phyloP scores from a whole-genome alignment of 2,797 vertebrate genomes.

The Gymnodraco acuticeps region DNA sequence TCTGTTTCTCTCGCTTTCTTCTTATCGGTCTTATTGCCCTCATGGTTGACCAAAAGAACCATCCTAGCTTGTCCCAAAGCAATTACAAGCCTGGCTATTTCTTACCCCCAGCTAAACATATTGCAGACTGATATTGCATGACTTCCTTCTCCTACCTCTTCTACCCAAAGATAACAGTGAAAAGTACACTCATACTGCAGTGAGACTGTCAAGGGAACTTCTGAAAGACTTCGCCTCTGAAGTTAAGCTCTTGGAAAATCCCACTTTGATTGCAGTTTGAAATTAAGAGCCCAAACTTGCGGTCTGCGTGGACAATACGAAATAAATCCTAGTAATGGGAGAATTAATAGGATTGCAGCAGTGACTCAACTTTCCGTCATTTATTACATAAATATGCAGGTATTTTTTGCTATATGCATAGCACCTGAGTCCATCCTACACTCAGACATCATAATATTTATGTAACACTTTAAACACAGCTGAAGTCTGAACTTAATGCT shows the following conservation, averaged over 20 bases:
- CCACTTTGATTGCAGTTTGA: constrained; percentile 60
- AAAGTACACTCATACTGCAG: constrained; percentile 66
- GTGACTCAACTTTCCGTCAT: constrained; percentile 9
- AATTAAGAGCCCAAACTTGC: constrained; percentile 57
- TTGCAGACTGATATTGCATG: constrained; percentile 73
- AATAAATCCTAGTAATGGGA: constrained; percentile 25
- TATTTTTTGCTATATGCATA: too few species aligned
- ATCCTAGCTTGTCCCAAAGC: constrained; percentile 79
- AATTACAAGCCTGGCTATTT: constrained; percentile 82
- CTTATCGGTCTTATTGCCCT: constrained; percentile 73
- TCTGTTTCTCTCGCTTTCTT: constrained; percentile 27
- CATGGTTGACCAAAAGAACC: constrained; percentile 72
- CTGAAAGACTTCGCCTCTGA: constrained; percentile 59
- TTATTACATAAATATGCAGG: constrained; percentile 12
- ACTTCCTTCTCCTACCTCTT: constrained; percentile 65
- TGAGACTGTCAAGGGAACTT: constrained; percentile 64
- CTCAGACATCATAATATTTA: constrained; percentile 1
- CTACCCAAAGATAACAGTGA: constrained; percentile 65
- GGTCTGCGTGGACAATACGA: constrained; percentile 36
- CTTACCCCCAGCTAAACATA: constrained; percentile 77
- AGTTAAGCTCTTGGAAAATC: constrained; percentile 65
- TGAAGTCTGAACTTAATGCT: neutral
- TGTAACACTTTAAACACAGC: neutral
- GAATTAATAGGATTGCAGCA: constrained; percentile 43
- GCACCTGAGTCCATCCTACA: neutral